phyloP scores from a whole-genome alignment of 1,140 invertebrate genomes.

The Diorhabda sublineata region DNA sequence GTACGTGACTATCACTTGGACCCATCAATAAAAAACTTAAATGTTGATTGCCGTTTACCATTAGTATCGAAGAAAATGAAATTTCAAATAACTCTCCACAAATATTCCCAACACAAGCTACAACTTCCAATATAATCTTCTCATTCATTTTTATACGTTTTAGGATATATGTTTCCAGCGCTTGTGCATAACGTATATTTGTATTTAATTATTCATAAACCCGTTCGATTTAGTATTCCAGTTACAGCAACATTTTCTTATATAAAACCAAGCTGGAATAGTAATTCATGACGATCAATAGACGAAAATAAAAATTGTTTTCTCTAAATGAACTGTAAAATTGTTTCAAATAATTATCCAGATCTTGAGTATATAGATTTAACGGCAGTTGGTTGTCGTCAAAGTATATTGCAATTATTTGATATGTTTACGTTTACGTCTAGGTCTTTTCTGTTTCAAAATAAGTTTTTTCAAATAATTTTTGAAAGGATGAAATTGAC shows the following conservation, averaged over 20 bases:
- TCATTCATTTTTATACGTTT: conserved; percentile 3
- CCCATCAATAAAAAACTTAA: too few species aligned
- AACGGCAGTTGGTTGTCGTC: neutral
- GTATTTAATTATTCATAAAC: conserved; percentile 1
- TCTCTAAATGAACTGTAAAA: neutral
- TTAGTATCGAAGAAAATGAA: neutral
- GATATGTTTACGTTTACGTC: too few species aligned
- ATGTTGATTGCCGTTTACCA: too few species aligned
- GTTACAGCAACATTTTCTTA: conserved; percentile 1
- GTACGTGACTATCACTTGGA: too few species aligned
- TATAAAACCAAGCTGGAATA: conserved; percentile 1
- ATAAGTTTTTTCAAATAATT: too few species aligned
- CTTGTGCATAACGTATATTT: neutral
- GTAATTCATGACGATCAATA: neutral
- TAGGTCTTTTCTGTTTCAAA: too few species aligned
- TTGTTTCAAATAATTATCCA: neutral
- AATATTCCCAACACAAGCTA: neutral
- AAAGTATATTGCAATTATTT: too few species aligned
- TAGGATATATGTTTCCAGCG: neutral
- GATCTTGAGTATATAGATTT: neutral
- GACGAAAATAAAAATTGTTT: neutral
- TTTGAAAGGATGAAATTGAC: too few species aligned
- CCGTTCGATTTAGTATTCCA: neutral
- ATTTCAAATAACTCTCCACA: neutral
- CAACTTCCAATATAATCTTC: conserved; percentile 1